Percentiles rank a stretch among this genome's conserved stretches.
These are phyloP conservation scores for Todiramphus chloris DNA, from an alignment of 2,113 vertebrate species.

Conservation along the genomic window DNA sequence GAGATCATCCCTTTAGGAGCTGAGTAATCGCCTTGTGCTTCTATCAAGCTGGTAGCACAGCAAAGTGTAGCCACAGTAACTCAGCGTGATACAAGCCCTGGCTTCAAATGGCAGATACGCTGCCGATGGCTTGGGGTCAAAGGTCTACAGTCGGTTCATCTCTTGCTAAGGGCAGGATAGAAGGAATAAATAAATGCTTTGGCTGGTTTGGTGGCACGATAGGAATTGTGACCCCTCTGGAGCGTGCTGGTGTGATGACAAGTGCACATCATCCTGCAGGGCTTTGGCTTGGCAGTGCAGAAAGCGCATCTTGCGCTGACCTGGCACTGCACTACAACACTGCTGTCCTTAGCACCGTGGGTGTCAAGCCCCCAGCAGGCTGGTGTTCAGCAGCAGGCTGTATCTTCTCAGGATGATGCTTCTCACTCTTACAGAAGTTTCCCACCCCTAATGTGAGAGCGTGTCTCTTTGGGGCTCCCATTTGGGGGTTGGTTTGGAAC, in stretches of 20 bases:
- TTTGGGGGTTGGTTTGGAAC: not conserved
- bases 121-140: not conserved
- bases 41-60: not conserved
- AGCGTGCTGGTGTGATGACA: not conserved
- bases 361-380: not conserved
- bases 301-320: not conserved
- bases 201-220: not conserved
- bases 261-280: not conserved
- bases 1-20: constrained; percentile 46
- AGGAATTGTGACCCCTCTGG: not conserved
- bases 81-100: not conserved
- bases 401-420: not conserved
- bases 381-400: not conserved
- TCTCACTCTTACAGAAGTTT: not conserved
- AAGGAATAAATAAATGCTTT: not conserved
- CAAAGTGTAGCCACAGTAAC: not conserved
- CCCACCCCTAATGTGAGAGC: rapidly evolving
- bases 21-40: not conserved
- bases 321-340: not conserved
- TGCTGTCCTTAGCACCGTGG: not conserved
- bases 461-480: not conserved
- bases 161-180: not conserved
- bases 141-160: not conserved
- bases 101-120: not conserved
- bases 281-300: not conserved